Percentiles rank a stretch among this genome's conserved stretches.
These are phyloP conservation scores for Chloroceryle amazona DNA, from an alignment of 2,797 vertebrate genomes.

Conservation along the genomic window DNA sequence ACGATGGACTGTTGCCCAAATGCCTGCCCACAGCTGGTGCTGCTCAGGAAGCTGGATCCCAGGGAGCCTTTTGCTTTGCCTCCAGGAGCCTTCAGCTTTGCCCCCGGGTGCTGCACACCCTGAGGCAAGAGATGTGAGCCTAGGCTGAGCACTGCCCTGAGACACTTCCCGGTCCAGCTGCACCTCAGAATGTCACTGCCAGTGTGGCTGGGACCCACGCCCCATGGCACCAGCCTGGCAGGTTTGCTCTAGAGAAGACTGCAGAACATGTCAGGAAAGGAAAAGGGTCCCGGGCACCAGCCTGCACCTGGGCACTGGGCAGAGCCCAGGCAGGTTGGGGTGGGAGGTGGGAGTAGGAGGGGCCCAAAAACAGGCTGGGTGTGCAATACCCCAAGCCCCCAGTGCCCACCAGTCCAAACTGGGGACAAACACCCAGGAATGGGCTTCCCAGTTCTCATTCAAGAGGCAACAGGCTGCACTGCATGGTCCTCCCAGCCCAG, in stretches of 20 bases:
- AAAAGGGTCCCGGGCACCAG: background rate
- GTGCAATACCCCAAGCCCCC: rapidly evolving
- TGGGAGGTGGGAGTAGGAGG: background rate
- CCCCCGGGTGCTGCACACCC: background rate
- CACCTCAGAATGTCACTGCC: background rate
- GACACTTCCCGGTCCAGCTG: background rate
- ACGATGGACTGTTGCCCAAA: rapidly evolving
- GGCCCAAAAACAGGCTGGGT: background rate
- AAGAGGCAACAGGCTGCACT: rapidly evolving
- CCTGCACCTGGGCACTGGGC: background rate
- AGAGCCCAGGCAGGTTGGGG: rapidly evolving
- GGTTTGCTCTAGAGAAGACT: background rate
- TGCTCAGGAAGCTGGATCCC: background rate
- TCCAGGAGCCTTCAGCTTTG: background rate
- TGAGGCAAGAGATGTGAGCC: rapidly evolving
- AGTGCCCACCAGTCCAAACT: background rate
- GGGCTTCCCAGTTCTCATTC: rapidly evolving
- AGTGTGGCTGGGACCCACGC: too few species aligned
- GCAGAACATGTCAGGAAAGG: background rate
- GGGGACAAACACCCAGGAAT: rapidly evolving
- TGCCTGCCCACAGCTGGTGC: rapidly evolving
- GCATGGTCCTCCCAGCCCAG: background rate
- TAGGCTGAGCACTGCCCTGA: background rate
- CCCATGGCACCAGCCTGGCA: background rate
- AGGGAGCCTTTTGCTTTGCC: background rate